Evolutionary conservation across 2,113 vertebrate genomes (phyloP).

Genomic region (Anhinga rufa): DNA sequence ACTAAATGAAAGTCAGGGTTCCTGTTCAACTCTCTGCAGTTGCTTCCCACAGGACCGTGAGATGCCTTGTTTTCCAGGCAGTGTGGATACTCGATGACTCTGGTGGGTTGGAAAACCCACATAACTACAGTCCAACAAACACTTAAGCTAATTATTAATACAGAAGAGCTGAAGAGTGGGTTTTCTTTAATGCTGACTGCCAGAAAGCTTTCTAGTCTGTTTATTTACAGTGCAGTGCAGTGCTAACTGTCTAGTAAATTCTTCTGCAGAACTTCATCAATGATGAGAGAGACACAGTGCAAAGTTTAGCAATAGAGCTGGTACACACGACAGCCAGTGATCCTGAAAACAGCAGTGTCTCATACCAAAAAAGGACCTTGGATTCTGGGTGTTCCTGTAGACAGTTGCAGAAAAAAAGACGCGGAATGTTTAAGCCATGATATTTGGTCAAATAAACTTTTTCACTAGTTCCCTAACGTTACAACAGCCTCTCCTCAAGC

Average conservation of each 20-base stretch:
- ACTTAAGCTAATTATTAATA: neutral
- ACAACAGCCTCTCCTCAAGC: neutral
- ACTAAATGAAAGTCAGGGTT: neutral
- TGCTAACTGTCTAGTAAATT: neutral
- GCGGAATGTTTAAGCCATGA: fast-evolving
- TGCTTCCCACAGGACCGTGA: neutral
- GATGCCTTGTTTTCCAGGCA: neutral
- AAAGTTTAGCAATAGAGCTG: neutral
- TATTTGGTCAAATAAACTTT: neutral
- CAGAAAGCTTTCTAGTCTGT: neutral
- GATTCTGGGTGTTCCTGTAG: neutral
- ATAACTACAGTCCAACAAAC: neutral
- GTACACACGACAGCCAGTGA: fast-evolving
- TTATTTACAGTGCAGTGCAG: neutral
- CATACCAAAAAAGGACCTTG: neutral
- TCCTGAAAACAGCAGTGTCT: neutral
- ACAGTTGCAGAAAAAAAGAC: neutral
- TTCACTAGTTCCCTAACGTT: neutral
- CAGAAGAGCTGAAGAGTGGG: neutral
- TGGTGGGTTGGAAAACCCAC: neutral
- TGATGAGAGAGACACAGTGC: fast-evolving
- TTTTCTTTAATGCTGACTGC: neutral
- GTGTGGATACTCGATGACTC: fast-evolving
- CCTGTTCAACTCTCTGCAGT: too few relatives aligned
- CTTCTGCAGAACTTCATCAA: neutral